Evolutionary conservation across 2,888 invertebrate species (phyloP).

Genomic region (Phengaris alcon): DNA sequence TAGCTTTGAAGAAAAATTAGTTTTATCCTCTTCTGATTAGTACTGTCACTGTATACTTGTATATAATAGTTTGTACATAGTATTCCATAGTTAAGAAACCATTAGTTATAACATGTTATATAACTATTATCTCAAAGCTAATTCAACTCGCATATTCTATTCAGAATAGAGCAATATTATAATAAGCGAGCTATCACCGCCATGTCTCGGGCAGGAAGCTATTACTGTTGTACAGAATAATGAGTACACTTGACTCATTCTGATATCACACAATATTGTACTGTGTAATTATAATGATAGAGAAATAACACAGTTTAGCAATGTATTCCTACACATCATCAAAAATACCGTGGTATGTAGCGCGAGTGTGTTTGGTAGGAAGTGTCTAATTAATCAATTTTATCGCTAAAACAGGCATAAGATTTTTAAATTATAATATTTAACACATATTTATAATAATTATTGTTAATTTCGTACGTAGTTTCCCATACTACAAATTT

Average conservation of each 20-base stretch:
- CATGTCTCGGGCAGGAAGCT: slow-evolving; percentile 26
- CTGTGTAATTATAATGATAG: slow-evolving; percentile 8
- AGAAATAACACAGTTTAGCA: not conserved
- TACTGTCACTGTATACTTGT: too few relatives aligned
- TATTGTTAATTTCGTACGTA: too few relatives aligned
- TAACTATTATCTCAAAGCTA: not conserved
- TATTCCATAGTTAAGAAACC: not conserved
- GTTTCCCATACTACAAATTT: too few relatives aligned
- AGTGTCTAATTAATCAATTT: too few relatives aligned
- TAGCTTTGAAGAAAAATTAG: too few relatives aligned
- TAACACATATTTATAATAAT: too few relatives aligned
- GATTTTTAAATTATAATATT: too few relatives aligned
- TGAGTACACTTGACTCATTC: slow-evolving; percentile 10
- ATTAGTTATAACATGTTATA: not conserved
- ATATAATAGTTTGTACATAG: not conserved
- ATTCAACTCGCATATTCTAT: not conserved
- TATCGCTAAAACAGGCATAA: too few relatives aligned
- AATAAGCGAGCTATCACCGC: slow-evolving; percentile 21
- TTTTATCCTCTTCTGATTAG: too few relatives aligned
- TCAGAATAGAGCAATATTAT: slow-evolving; percentile 16
- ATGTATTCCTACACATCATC: not conserved
- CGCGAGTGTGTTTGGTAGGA: too few relatives aligned
- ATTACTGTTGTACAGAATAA: slow-evolving; percentile 21
- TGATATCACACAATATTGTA: slow-evolving; percentile 5
- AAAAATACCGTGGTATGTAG: not conserved